Evolutionary conservation across 2,113 vertebrate genomes (phyloP).

Genomic region (Mugil cephalus): DNA sequence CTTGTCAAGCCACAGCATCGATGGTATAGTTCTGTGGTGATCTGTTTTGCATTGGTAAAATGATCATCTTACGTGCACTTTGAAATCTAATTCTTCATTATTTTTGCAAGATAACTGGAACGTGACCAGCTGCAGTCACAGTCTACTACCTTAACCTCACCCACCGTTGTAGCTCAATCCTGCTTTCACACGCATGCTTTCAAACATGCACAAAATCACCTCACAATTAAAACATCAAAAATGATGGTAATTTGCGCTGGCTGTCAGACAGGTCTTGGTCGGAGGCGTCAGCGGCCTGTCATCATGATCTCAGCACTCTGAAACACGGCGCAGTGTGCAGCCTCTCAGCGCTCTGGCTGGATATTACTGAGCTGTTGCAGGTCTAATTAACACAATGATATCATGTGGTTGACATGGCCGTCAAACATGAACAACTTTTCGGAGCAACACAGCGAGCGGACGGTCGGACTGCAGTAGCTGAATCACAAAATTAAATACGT

Average conservation of each 20-base stretch:
- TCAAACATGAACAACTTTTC: slow-evolving; percentile 19
- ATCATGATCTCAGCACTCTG: slow-evolving; percentile 36
- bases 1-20: too few species aligned
- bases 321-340: slow-evolving; percentile 22
- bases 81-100: too few species aligned
- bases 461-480: not conserved
- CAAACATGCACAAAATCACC: slow-evolving; percentile 16
- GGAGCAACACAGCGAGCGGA: not conserved
- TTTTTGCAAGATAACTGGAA: too few species aligned
- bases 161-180: too few species aligned
- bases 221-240: slow-evolving; percentile 1
- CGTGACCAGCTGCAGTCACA: too few species aligned
- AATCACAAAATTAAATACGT: not conserved
- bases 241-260: slow-evolving; percentile 35
- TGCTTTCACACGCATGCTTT: not conserved
- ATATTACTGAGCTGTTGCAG: slow-evolving; percentile 26
- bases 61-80: too few species aligned
- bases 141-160: too few species aligned
- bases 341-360: slow-evolving; percentile 24
- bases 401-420: slow-evolving; percentile 44
- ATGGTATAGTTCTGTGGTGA: too few species aligned
- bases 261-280: slow-evolving; percentile 52
- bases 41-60: too few species aligned
- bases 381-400: slow-evolving; percentile 61
- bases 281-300: slow-evolving; percentile 35